phyloP scores from a whole-genome alignment of 2,113 vertebrate genomes.

The Proteles cristata region DNA sequence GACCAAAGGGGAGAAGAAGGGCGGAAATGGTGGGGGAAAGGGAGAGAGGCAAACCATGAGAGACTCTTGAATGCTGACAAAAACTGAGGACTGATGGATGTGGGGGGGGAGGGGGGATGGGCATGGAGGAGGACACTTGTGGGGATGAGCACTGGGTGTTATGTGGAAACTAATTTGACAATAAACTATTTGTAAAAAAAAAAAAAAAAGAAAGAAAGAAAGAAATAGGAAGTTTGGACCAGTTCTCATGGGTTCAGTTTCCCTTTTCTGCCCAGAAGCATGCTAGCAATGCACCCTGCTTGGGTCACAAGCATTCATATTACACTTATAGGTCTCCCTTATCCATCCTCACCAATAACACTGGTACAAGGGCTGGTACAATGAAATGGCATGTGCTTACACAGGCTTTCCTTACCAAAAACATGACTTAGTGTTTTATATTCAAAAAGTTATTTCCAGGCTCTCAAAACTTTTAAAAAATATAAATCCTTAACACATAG shows the following conservation, averaged over 20 bases:
- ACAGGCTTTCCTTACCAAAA: neutral
- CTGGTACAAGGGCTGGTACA: neutral
- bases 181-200: too few relatives aligned
- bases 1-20: too few relatives aligned
- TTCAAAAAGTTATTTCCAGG: neutral
- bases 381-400: neutral
- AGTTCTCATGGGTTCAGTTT: conserved; percentile 38
- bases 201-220: too few relatives aligned
- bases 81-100: too few relatives aligned
- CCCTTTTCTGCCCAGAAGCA: neutral
- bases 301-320: neutral
- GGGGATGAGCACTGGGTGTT: too few relatives aligned
- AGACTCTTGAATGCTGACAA: too few relatives aligned
- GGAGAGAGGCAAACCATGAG: too few relatives aligned
- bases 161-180: too few relatives aligned
- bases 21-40: too few relatives aligned
- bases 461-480: conserved; percentile 34
- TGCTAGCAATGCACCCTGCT: neutral
- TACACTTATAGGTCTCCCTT: neutral
- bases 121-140: too few relatives aligned
- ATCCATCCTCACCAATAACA: neutral
- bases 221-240: conserved; percentile 33
- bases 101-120: too few relatives aligned
- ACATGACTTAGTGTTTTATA: neutral
- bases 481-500: neutral